Evolutionary conservation across 2,113 vertebrate genomes (phyloP).

Genomic region (Octodon degus): DNA sequence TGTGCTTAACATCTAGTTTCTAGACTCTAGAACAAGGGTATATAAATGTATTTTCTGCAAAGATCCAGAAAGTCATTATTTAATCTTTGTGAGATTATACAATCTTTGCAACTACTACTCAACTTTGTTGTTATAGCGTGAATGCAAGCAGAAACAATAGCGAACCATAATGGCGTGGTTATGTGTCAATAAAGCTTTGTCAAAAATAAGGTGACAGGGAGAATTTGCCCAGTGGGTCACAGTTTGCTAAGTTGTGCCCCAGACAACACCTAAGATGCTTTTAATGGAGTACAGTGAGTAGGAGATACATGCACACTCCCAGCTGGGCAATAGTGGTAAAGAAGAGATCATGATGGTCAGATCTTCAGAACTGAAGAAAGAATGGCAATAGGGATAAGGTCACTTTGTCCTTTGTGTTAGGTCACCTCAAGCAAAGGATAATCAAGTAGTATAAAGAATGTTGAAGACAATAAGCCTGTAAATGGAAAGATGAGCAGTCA

Average conservation of each 20-base stretch:
- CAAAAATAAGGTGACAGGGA: neutral
- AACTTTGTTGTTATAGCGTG: neutral
- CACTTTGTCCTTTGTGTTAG: constrained; percentile 61
- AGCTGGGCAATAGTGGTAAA: constrained; percentile 42
- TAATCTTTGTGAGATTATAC: neutral
- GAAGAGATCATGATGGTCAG: neutral
- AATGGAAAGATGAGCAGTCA: constrained; percentile 68
- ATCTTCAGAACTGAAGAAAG: constrained; percentile 58
- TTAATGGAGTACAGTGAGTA: constrained; percentile 61
- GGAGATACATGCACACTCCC: neutral
- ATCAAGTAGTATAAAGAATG: constrained; percentile 66
- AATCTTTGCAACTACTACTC: neutral
- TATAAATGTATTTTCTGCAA: constrained; percentile 19
- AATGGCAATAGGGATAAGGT: constrained; percentile 3
- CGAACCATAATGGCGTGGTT: neutral
- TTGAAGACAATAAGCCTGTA: constrained; percentile 56
- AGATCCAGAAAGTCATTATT: constrained; percentile 11
- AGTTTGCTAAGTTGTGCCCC: neutral
- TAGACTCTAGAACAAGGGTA: neutral
- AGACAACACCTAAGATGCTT: neutral
- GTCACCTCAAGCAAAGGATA: constrained; percentile 52
- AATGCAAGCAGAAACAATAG: neutral
- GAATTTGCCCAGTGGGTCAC: neutral
- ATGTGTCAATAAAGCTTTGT: constrained; percentile 10
- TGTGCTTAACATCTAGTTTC: neutral